These are phyloP conservation scores for Xiphias gladius DNA, from an alignment of 2,113 vertebrate genomes.

Conservation along the genomic window DNA sequence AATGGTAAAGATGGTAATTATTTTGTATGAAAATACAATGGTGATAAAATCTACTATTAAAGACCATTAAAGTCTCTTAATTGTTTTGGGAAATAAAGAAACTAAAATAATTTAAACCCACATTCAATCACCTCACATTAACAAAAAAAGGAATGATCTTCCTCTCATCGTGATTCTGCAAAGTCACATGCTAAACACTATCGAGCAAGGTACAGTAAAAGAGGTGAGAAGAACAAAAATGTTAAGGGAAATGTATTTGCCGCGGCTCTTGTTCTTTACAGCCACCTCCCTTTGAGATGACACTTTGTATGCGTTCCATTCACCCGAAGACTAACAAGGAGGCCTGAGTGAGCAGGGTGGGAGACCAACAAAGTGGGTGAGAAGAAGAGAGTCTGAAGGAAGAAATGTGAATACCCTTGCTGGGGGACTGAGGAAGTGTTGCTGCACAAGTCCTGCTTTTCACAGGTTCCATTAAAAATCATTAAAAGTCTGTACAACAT, in stretches of 20 bases:
- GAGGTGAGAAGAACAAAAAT: slow-evolving; percentile 13
- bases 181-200: neutral
- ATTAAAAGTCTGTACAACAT: slow-evolving; percentile 38
- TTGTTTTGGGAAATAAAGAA: slow-evolving; percentile 20
- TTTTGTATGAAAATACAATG: slow-evolving; percentile 39
- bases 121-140: slow-evolving; percentile 4
- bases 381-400: slow-evolving; percentile 41
- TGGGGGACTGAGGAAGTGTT: slow-evolving; percentile 18
- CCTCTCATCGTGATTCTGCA: neutral
- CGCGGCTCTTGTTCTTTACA: slow-evolving; percentile 11
- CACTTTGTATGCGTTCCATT: slow-evolving; percentile 45
- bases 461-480: slow-evolving; percentile 50
- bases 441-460: slow-evolving; percentile 39
- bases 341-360: slow-evolving; percentile 9
- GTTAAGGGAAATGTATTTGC: slow-evolving; percentile 14
- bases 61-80: slow-evolving; percentile 15
- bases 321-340: slow-evolving; percentile 56
- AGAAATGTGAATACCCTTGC: slow-evolving; percentile 39
- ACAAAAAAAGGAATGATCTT: neutral
- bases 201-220: neutral
- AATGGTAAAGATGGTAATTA: slow-evolving; percentile 23
- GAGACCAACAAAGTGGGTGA: slow-evolving; percentile 35
- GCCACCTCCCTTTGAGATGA: slow-evolving; percentile 17
- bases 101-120: slow-evolving; percentile 3
- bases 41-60: slow-evolving; percentile 32